Percentiles rank a stretch among this genome's conserved stretches.
phyloP scores from a whole-genome alignment of 2,888 invertebrate species.

The Adineta ricciae region DNA sequence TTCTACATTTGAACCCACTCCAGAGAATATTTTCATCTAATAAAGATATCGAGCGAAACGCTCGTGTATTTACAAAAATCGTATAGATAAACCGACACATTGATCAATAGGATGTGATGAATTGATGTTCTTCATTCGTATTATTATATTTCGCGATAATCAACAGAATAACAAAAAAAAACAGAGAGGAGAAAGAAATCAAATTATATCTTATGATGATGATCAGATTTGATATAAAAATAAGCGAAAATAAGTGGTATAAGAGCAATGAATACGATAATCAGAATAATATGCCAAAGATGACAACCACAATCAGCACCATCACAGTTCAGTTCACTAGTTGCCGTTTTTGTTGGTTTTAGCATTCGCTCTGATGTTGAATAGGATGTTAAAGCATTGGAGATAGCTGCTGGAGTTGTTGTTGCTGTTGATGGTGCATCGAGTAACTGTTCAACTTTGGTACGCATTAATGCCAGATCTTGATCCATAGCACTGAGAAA shows the following conservation, averaged over 20 bases:
- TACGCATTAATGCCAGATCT: constrained; percentile 41
- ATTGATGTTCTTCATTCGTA: not conserved
- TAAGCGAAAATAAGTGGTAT: constrained; percentile 37
- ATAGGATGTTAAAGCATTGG: constrained; percentile 37
- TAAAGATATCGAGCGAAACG: no score
- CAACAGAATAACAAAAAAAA: not conserved
- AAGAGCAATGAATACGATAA: constrained; percentile 37
- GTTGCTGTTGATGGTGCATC: constrained; percentile 41
- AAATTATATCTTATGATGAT: not conserved
- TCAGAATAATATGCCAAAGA: constrained; percentile 38
- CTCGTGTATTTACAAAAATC: no score
- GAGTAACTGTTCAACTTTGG: constrained; percentile 43
- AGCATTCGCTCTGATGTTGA: constrained; percentile 34
- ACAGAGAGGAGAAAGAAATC: not conserved
- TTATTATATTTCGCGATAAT: not conserved
- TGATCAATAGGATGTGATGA: not conserved
- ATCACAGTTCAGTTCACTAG: constrained; percentile 27
- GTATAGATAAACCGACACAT: no score
- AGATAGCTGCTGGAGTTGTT: not conserved
- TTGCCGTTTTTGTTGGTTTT: not conserved
- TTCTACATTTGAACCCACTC: no score
- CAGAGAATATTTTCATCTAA: no score
- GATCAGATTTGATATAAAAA: not conserved
- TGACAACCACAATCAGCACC: constrained; percentile 41
- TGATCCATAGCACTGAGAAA: constrained; percentile 45